Evolutionary conservation across 2,113 vertebrate genomes (phyloP).

Genomic region (Coregonus clupeaformis): DNA sequence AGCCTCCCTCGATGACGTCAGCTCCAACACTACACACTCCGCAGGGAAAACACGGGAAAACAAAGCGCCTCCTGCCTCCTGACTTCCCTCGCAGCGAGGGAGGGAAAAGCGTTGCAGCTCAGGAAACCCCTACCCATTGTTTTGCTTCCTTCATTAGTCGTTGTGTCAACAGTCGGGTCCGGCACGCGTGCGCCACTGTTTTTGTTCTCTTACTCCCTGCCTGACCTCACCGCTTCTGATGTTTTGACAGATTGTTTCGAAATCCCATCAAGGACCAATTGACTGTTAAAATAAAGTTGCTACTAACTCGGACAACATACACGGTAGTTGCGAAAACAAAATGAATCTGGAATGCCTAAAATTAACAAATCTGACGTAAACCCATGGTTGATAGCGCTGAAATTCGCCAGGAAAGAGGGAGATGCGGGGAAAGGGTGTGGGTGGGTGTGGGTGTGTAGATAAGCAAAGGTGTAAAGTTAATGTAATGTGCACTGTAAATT

Average conservation of each 20-base stretch:
- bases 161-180: conserved; percentile 72
- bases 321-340: conserved; percentile 56
- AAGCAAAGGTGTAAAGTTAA: conserved; percentile 56
- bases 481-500: conserved; percentile 30
- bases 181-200: conserved; percentile 75
- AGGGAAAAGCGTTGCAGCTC: conserved; percentile 28
- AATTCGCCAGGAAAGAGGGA: conserved; percentile 55
- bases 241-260: conserved; percentile 77
- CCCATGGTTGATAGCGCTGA: conserved; percentile 26
- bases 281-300: conserved; percentile 33
- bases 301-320: conserved; percentile 47
- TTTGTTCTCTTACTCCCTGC: conserved; percentile 60
- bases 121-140: conserved; percentile 79
- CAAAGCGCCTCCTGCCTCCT: conserved; percentile 57
- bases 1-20: conserved; percentile 75
- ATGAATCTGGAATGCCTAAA: conserved; percentile 55
- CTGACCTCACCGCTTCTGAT: conserved; percentile 63
- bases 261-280: conserved; percentile 66
- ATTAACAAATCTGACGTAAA: conserved; percentile 63
- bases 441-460: conserved; percentile 44
- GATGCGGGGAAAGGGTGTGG: conserved; percentile 32
- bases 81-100: conserved; percentile 40
- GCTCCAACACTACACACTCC: conserved; percentile 45
- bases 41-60: conserved; percentile 66
- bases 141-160: conserved; percentile 79